Base-by-base conservation (phyloP, 2,797 vertebrate genomes). In the Otolemur crassicaudatus region DNA sequence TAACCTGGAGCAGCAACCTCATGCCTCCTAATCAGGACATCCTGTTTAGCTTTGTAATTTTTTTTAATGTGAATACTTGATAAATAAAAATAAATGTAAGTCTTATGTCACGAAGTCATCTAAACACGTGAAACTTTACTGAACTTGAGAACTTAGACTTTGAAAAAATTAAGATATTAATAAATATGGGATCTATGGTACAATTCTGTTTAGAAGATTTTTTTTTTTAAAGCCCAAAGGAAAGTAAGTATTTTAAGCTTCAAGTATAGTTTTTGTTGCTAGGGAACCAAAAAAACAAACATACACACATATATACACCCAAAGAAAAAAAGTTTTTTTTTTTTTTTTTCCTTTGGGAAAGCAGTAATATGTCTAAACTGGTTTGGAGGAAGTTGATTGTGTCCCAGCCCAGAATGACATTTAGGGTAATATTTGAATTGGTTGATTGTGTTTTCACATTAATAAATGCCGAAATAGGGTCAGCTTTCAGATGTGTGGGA, bases 331-430 rank as follows among this genome's bases (percentile, higher is more conserved):
- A 13, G 17, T 20, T n/a, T 69, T 69, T 16, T 46, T 29, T 40
- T 29, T 40, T 49, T 80, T 69, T 80, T 92, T 73, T 46, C 63
- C 73, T 85, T 93, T 93, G 92, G 94, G 96, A 97, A 97, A 96
- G 91, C 60, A 76, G 75, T 60, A 81, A 27, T 90, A 79, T 70
- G 29, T 72, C 61, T 88, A 81, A 90, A 61, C 29, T 88, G 89
- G 79, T 87, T 91, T 90, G 63, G 91, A 96, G 94, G 90, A 97
- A 96, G 89, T 96, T 93, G 75, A 87, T 93, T 85, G 65, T 86
- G 88, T 96, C 73, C 60, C 40, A 72, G 70, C 79, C 69, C 69
- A 90, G 73, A 90, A 73, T 91, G 89, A 83, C 65, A 86, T 95
- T 95, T 87, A 75, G 93, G n/a, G 72, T 88, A 94, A 46, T 93